These are phyloP conservation scores for Resseliella maxima DNA, from an alignment of 2,888 invertebrate species.

Conservation along the genomic window DNA sequence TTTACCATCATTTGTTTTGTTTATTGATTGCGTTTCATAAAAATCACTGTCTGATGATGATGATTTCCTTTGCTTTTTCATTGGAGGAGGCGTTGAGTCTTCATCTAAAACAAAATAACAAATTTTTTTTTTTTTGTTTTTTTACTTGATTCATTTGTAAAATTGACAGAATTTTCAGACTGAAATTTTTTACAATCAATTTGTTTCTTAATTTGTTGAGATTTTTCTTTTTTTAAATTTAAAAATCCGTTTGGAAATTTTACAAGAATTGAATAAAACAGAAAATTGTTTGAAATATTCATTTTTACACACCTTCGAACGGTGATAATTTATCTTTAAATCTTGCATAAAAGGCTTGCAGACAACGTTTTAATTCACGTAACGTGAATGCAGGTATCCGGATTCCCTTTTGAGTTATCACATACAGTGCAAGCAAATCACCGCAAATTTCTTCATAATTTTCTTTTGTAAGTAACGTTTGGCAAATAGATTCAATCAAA, in stretches of 20 bases:
- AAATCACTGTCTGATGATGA: conserved; percentile 41
- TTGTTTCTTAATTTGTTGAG: too few relatives aligned
- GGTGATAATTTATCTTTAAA: conserved; percentile 58
- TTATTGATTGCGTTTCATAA: background rate
- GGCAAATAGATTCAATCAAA: conserved; percentile 67
- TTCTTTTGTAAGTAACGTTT: conserved; percentile 67
- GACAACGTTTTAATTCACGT: conserved; percentile 65
- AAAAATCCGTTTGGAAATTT: too few relatives aligned
- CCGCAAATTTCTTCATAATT: conserved; percentile 67
- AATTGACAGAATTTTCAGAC: too few relatives aligned
- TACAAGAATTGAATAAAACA: too few relatives aligned
- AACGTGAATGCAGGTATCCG: conserved; percentile 67
- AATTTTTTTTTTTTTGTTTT: too few relatives aligned
- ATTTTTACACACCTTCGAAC: conserved; percentile 58
- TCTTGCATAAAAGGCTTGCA: conserved; percentile 62
- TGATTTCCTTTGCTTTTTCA: conserved; percentile 58
- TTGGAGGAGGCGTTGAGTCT: conserved; percentile 57
- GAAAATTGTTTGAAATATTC: background rate
- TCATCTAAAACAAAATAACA: too few relatives aligned
- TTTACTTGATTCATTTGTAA: too few relatives aligned
- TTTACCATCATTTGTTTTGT: background rate
- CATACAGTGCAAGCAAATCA: conserved; percentile 67
- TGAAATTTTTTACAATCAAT: too few relatives aligned
- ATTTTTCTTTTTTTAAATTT: too few relatives aligned
- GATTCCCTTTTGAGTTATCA: conserved; percentile 65